These are phyloP conservation scores for Chrysodeixis includens DNA, from an alignment of 2,888 invertebrate species.

Conservation along the genomic window DNA sequence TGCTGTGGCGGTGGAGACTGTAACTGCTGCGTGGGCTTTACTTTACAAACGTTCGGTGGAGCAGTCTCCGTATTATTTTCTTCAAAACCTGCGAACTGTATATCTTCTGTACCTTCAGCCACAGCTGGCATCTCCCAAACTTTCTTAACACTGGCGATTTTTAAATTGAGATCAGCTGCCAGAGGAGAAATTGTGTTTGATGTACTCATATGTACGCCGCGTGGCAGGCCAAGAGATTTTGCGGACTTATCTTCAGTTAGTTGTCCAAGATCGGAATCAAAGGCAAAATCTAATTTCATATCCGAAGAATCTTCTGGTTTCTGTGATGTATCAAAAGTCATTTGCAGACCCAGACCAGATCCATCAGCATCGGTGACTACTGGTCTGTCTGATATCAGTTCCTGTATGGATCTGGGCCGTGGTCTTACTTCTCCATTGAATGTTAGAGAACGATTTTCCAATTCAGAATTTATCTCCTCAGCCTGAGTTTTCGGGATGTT, in stretches of 20 bases:
- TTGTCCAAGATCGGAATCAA: constrained; percentile 94
- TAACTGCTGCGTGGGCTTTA: constrained; percentile 95
- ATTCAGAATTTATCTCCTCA: constrained; percentile 87
- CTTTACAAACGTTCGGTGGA: constrained; percentile 93
- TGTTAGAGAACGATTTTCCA: constrained; percentile 79
- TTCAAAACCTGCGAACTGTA: constrained; percentile 83
- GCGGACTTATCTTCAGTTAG: constrained; percentile 92
- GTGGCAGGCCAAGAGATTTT: constrained; percentile 87
- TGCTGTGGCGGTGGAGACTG: constrained; percentile 91
- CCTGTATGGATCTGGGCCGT: constrained; percentile 83
- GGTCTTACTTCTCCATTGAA: constrained; percentile 84
- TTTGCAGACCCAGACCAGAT: constrained; percentile 89
- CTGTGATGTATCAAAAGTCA: constrained; percentile 90
- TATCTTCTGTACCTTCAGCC: constrained; percentile 89
- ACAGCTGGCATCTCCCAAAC: constrained; percentile 95
- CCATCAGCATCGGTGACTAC: constrained; percentile 78
- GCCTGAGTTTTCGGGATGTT: constrained; percentile 82
- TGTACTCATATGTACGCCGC: constrained; percentile 90
- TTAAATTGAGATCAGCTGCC: constrained; percentile 97
- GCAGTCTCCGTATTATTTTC: constrained; percentile 84
- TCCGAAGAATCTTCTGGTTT: constrained; percentile 94
- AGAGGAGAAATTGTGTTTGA: constrained; percentile 94
- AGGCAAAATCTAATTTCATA: constrained; percentile 97
- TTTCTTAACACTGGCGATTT: constrained; percentile 98
- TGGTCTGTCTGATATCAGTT: constrained; percentile 82